A percentile compares a stretch with the other conserved stretches of the same genome.
Evolutionary conservation across 1,140 invertebrate genomes (phyloP).

Genomic region (Marisa cornuarietis): DNA sequence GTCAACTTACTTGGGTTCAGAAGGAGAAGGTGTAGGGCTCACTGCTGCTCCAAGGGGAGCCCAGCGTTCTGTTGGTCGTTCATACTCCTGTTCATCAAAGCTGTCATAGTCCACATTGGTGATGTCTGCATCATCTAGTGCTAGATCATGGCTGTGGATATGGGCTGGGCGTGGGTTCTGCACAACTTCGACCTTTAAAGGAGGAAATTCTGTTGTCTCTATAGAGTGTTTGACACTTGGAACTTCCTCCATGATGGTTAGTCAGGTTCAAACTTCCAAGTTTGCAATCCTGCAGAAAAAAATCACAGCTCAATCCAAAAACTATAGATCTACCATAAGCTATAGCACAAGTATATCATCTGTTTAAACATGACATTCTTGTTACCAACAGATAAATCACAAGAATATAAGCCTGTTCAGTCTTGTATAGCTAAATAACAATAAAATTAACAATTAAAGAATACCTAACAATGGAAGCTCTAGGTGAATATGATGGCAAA

Average conservation of each 20-base stretch:
- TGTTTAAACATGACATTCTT: too few species aligned
- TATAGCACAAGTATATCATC: too few species aligned
- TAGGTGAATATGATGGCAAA: too few species aligned
- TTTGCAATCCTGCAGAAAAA: too few species aligned
- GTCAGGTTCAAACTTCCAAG: too few species aligned
- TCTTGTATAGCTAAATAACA: too few species aligned
- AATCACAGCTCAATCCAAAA: too few species aligned
- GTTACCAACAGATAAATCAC: too few species aligned
- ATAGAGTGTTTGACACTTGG: not conserved
- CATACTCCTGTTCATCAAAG: conserved; percentile 59
- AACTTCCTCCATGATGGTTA: not conserved
- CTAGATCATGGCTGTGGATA: conserved; percentile 4
- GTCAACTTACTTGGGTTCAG: conserved; percentile 45
- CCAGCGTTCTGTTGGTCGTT: conserved; percentile 73
- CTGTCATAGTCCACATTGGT: conserved; percentile 55
- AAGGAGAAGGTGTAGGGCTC: conserved; percentile 48
- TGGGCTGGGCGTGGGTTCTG: conserved; percentile 9
- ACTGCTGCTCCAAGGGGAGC: conserved; percentile 78
- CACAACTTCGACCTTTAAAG: conserved; percentile 15
- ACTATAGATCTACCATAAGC: too few species aligned
- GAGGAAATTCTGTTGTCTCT: conserved; percentile 1
- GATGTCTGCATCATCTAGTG: conserved; percentile 7
- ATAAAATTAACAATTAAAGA: too few species aligned
- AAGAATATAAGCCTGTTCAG: too few species aligned
- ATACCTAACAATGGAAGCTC: too few species aligned